phyloP scores from a whole-genome alignment of 2,888 invertebrate genomes.

The Drosophila leonis region DNA sequence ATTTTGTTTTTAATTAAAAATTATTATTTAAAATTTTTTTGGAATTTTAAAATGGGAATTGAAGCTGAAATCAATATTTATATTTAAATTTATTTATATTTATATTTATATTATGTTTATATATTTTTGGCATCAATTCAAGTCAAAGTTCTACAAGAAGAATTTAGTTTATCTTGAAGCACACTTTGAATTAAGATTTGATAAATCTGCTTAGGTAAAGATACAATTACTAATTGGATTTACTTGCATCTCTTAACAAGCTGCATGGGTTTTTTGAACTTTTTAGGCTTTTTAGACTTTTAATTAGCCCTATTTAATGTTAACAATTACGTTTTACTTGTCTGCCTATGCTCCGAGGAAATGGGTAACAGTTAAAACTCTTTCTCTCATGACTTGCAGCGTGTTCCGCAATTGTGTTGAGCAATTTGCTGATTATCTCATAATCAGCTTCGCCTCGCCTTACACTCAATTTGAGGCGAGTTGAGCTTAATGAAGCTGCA shows the following conservation, averaged over 20 bases:
- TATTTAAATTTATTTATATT: background rate
- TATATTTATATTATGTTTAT: too few species aligned
- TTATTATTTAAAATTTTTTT: too few species aligned
- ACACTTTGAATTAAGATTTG: background rate
- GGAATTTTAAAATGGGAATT: too few species aligned
- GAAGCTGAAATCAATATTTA: too few species aligned
- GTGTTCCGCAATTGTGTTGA: slow-evolving; percentile 57
- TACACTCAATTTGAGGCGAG: slow-evolving; percentile 52
- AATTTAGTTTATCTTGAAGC: background rate
- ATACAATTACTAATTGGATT: background rate
- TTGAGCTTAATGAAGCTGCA: slow-evolving; percentile 68
- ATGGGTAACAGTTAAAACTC: slow-evolving; percentile 4
- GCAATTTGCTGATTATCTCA: slow-evolving; percentile 74
- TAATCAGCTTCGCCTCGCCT: slow-evolving; percentile 67
- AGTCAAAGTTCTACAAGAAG: too few species aligned
- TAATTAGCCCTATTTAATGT: background rate
- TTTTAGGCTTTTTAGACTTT: background rate
- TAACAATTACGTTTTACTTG: background rate
- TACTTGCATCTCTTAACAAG: background rate
- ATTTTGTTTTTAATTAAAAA: too few species aligned
- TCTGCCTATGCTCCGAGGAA: slow-evolving; percentile 5
- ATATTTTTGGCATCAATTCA: too few species aligned
- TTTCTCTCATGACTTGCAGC: slow-evolving; percentile 19
- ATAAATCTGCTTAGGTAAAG: background rate
- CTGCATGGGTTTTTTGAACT: background rate